Evolutionary conservation across 2,888 invertebrate species (phyloP).

Genomic region (Macaria notata): DNA sequence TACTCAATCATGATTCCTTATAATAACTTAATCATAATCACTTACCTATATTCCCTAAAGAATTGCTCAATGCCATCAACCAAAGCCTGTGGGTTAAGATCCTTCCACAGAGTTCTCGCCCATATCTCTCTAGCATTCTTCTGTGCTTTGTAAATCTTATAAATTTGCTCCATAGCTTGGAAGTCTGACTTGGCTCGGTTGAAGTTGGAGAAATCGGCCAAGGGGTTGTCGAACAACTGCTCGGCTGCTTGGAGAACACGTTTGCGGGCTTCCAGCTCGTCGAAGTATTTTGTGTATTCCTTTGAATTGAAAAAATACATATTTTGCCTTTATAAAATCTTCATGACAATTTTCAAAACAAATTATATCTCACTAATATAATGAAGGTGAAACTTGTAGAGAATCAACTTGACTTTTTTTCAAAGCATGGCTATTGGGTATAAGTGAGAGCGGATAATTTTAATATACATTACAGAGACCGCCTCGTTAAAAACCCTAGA

Average conservation of each 20-base stretch:
- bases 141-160: slow-evolving; percentile 90
- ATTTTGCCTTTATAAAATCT: too few species aligned
- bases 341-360: too few species aligned
- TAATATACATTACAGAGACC: too few species aligned
- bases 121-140: slow-evolving; percentile 89
- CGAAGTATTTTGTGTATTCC: slow-evolving; percentile 85
- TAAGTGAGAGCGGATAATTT: too few species aligned
- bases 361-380: too few species aligned
- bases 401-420: too few species aligned
- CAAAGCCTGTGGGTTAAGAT: slow-evolving; percentile 91
- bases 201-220: slow-evolving; percentile 92
- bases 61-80: slow-evolving; percentile 94
- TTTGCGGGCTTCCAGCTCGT: slow-evolving; percentile 85
- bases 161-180: slow-evolving; percentile 86
- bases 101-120: slow-evolving; percentile 94
- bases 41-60: slow-evolving; percentile 86
- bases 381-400: too few species aligned
- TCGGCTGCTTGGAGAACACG: slow-evolving; percentile 84
- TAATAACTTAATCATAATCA: background rate
- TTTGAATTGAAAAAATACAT: slow-evolving; percentile 43
- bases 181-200: slow-evolving; percentile 84
- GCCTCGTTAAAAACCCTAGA: too few species aligned
- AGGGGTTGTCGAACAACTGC: slow-evolving; percentile 92
- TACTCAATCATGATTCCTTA: too few species aligned
- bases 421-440: too few species aligned